Evolutionary conservation across 2,113 vertebrate species (phyloP), one percentile per base, ranked within the genome.

Genomic region (Muntiacus reevesi): DNA sequence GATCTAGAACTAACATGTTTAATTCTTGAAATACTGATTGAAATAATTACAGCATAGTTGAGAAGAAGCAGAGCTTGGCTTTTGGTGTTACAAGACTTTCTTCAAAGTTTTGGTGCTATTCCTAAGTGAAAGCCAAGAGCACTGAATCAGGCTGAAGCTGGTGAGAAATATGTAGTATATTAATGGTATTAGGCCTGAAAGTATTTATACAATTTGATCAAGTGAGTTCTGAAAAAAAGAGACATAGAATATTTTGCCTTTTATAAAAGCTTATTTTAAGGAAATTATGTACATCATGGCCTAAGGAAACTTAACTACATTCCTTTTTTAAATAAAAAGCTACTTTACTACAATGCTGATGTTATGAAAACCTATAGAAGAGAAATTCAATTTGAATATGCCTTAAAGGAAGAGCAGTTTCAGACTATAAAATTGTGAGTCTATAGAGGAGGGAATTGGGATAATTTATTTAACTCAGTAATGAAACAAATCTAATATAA

Each of bases 281-380:
- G 43, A 97, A 98, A 97, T 95, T 94, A 16, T 96, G 79, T 95
- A 89, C 36, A 76, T 89, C 19, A 25, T 93, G 78, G 91, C 88
- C 94, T 5, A n/a, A 98, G 95, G 96, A 98, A 97, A 17, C 5
- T 50, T 92, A 89, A 90, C 88, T 95, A 36, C 19, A 74, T 97
- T 97, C 85, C 28, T 96, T 97, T 91, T 91, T 97, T 96, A 96
- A 98, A 97, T 97, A 91, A 96, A 98, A 98, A 98, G 90, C 64
- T 97, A 54, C 82, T 78, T 94, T 96, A 83, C 59, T 94, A 96
- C 25, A 95, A 88, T 79, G 95, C 92, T 95, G 94, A 96, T 97
- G 50, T 96, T 97, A 88, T 96, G 93, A 96, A 98, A 98, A 97
- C 96, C 97, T 89, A 59, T 93, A 89, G 94, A 97, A 94, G 89